phyloP scores from a whole-genome alignment of 2,797 vertebrate genomes.

The Anas bahamensis region DNA sequence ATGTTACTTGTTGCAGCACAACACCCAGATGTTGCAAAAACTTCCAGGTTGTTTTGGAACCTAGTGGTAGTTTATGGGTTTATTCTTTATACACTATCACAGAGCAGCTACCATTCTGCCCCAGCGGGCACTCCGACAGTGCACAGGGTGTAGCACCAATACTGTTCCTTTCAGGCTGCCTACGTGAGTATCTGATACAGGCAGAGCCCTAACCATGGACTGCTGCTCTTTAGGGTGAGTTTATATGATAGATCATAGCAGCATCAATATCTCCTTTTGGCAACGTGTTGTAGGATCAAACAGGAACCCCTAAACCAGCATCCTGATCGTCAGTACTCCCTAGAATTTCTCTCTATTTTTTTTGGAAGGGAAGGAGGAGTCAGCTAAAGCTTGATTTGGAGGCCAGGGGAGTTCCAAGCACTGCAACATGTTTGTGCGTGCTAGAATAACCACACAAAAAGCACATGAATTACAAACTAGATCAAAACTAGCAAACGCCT shows the following conservation, averaged over 20 bases:
- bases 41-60: neutral
- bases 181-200: neutral
- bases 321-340: neutral
- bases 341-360: neutral
- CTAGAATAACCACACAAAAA: constrained; percentile 8
- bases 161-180: neutral
- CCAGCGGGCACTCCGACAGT: neutral
- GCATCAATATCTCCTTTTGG: neutral
- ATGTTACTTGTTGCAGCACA: neutral
- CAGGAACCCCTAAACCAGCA: neutral
- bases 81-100: neutral
- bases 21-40: neutral
- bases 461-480: neutral
- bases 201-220: neutral
- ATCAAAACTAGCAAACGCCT: constrained; percentile 6
- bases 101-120: neutral
- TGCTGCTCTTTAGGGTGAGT: neutral
- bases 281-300: neutral
- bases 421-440: neutral
- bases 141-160: neutral
- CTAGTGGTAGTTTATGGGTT: neutral
- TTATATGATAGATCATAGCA: neutral
- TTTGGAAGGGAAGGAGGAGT: neutral
- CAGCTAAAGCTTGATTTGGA: neutral
- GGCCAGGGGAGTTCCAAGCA: neutral